Evolutionary conservation across 2,113 vertebrate species (phyloP), one percentile per base, ranked within the genome.

Genomic region (Arothron firmamentum): DNA sequence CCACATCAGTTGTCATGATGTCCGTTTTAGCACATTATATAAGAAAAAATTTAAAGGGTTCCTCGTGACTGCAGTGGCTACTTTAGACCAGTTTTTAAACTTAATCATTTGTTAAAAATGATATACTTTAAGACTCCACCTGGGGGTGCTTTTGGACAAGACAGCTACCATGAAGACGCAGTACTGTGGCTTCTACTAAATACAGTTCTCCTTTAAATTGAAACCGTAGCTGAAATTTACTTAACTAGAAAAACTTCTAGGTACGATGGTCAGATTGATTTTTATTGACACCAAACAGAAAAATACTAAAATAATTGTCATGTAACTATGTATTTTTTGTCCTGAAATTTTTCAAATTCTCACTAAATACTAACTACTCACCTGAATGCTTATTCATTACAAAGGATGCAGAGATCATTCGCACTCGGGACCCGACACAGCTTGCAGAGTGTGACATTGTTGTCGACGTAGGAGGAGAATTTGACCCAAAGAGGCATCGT

Each of bases 391-490:
- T 62, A 1, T 57, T 67, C 4, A 5, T 42, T 59, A 6, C 19
- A 0, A 65, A 99, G 96, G 92, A 94, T 52, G 93, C 96, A 0
- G 91, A 95, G 78, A 92, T 99, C 7, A 55, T 96, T 43, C 90
- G 96, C 3, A 97, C 93, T 5, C 92, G 96, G 31, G 93, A 96
- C 45, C 87, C 93, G 0, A 72, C 89, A 14, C 72, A 60, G 66
- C 82, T 99, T 75, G 85, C 88, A 0, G 72, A 77, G 18, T 98
- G 96, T 16, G 94, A 98, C 1, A 67, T 99, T 11, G 93, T 98
- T 48, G 93, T 98, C 53, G 96, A 98, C 0, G 96, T 99, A 20
- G 96, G 96, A 10, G 96, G 94, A 15, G 94, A 91, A 58, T 99
- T 94, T 46, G 91, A 96, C 81, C 93, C 93, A 1, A 76, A 82